Evolutionary conservation across 2,113 vertebrate species (phyloP).

Genomic region (Ginglymostoma cirratum): DNA sequence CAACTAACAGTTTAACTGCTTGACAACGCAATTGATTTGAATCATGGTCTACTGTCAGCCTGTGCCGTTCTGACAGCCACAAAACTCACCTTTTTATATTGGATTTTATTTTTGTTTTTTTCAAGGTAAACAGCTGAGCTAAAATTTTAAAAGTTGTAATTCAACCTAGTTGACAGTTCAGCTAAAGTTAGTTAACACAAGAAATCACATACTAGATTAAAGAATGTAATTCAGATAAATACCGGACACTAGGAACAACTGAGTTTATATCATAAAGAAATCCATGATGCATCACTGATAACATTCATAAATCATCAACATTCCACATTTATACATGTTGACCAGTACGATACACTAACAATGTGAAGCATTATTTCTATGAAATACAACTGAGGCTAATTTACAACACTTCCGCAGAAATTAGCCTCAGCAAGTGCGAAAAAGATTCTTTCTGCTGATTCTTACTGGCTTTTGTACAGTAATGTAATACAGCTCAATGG

Average conservation of each 20-base stretch:
- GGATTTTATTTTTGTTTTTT: background rate
- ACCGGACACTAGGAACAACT: background rate
- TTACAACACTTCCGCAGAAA: background rate
- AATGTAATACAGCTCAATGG: background rate
- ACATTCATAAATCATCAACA: background rate
- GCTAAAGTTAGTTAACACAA: background rate
- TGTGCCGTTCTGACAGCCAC: background rate
- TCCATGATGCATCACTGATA: background rate
- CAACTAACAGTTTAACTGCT: background rate
- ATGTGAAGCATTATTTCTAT: background rate
- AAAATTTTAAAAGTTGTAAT: background rate
- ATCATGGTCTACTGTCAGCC: background rate
- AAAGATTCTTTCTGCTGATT: background rate
- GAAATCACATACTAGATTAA: background rate
- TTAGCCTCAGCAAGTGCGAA: background rate
- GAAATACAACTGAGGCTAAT: background rate
- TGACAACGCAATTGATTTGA: background rate
- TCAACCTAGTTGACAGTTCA: background rate
- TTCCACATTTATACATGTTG: background rate
- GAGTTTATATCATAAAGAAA: background rate
- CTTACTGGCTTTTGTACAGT: background rate
- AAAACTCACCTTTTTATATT: background rate
- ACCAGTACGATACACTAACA: background rate
- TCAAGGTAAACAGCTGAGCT: background rate
- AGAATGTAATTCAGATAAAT: background rate